Base-by-base conservation (phyloP, 2,797 vertebrate genomes). In the Cygnus olor region DNA sequence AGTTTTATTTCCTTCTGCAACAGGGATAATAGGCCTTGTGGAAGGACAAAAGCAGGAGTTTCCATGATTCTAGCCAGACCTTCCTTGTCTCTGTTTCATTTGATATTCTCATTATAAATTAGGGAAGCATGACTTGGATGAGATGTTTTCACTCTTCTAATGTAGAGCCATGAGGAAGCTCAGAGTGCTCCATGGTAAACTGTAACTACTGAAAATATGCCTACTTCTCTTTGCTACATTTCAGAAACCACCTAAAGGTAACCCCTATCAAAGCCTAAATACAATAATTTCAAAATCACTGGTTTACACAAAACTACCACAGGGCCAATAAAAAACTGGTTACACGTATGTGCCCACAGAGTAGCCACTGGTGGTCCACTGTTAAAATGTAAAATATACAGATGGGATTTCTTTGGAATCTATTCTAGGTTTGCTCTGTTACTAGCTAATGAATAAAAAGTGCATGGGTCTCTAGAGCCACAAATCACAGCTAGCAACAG, bases 341-440 rank as follows among this genome's bases (percentile, higher is more conserved):
- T 77, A 38, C 42, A 76, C 14, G 6, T 19, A 20, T 0, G 2
- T 0, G 0, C 45, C 61, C 51, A 4, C 11, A 74, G 42, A 74
- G 56, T 9, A 79, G 56, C 17, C 32, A 21, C 61, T 69, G 12
- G 22, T 51, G 14, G 15, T 15, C 4, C 30, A 6, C 11, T 44
- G 8, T 27, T 53, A 45, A 25, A 78, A 21, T n/a, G 17, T n/a
- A 54, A 53, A 68, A 72, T 4, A 28, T 8, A 12, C 0, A 5
- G 57, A 64, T 10, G 8, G 32, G 27, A 9, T 71, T 74, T 57
- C 24, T 56, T 5, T 34, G 69, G 32, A 86, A 57, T 53, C 54
- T 81, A 11, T 15, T 38, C 61, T 30, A 32, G 5, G 15, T 83
- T 84, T 84, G 25, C 27, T 79, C 44, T 71, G 40, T 49, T 45